These are phyloP conservation scores for Prenolepis imparis DNA, from an alignment of 2,888 invertebrate species.

Conservation along the genomic window DNA sequence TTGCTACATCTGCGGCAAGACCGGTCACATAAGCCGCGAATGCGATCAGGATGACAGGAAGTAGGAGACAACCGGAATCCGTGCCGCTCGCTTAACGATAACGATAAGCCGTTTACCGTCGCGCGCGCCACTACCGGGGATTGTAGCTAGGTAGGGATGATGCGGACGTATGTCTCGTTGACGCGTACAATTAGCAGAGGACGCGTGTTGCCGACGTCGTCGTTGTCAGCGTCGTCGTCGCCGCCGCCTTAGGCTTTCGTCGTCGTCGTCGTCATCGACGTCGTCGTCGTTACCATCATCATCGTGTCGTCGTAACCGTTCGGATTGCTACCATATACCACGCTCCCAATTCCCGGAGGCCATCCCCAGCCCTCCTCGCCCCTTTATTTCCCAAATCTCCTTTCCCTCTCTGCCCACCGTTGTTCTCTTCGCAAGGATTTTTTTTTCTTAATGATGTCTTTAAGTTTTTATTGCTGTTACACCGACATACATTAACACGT, in stretches of 20 bases:
- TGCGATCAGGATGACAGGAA: conserved; percentile 93
- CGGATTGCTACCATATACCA: conserved; percentile 76
- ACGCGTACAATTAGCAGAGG: conserved; percentile 79
- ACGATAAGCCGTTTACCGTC: conserved; percentile 84
- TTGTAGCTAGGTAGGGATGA: conserved; percentile 84
- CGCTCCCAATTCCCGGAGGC: conserved; percentile 76
- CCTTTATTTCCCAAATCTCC: conserved; percentile 75
- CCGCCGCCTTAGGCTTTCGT: not conserved
- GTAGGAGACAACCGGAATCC: conserved; percentile 84
- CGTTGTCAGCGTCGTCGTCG: conserved; percentile 78
- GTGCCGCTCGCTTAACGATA: conserved; percentile 85
- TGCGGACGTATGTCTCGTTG: conserved; percentile 81
- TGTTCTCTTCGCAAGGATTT: conserved; percentile 83
- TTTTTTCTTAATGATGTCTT: conserved; percentile 78
- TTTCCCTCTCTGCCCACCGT: conserved; percentile 76
- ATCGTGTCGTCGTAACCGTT: conserved; percentile 71
- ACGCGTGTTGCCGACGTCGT: conserved; percentile 78
- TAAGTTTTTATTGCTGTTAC: conserved; percentile 83
- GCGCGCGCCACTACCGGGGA: conserved; percentile 82
- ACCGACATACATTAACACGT: conserved; percentile 70
- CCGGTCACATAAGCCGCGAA: conserved; percentile 96
- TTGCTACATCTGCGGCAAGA: conserved; percentile 97
- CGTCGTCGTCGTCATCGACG: not conserved
- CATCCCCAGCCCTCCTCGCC: conserved; percentile 69
- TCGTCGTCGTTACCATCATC: conserved; percentile 35